phyloP scores from a whole-genome alignment of 2,113 vertebrate genomes.

The Cyprinodon tularosa region DNA sequence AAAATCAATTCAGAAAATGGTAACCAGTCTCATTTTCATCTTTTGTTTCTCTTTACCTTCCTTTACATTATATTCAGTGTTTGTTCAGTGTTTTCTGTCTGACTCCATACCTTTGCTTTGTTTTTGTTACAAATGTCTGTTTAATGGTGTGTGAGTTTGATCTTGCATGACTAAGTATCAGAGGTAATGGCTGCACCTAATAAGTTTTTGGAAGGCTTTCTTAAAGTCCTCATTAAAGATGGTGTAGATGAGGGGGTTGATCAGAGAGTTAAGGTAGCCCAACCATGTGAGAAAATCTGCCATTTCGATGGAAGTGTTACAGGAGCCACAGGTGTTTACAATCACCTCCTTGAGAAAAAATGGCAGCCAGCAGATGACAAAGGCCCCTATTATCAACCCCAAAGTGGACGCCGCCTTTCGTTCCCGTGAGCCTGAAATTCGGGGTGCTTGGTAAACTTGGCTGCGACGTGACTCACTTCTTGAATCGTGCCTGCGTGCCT shows the following conservation, averaged over 20 bases:
- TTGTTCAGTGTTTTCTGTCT: slow-evolving; percentile 15
- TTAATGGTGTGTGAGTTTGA: slow-evolving; percentile 15
- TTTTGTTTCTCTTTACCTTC: slow-evolving; percentile 29
- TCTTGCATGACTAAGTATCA: slow-evolving; percentile 61
- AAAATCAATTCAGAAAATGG: slow-evolving; percentile 35
- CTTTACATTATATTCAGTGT: slow-evolving; percentile 21
- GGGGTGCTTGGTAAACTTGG: slow-evolving; percentile 87
- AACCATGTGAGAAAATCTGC: slow-evolving; percentile 96
- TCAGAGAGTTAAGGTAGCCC: slow-evolving; percentile 97
- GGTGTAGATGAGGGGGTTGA: slow-evolving; percentile 98
- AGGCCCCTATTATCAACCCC: slow-evolving; percentile 95
- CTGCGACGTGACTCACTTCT: slow-evolving; percentile 82
- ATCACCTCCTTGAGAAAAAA: slow-evolving; percentile 98
- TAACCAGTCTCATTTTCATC: slow-evolving; percentile 14
- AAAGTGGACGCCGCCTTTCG: slow-evolving; percentile 92
- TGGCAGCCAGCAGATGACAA: slow-evolving; percentile 97
- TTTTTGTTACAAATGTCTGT: slow-evolving; percentile 3
- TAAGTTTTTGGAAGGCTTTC: slow-evolving; percentile 96
- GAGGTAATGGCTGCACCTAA: slow-evolving; percentile 86
- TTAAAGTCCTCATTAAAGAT: slow-evolving; percentile 99
- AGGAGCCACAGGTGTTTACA: slow-evolving; percentile 89
- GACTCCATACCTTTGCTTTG: slow-evolving; percentile 9
- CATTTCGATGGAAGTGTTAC: slow-evolving; percentile 88
- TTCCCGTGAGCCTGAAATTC: slow-evolving; percentile 92
- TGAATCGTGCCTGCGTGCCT: slow-evolving; percentile 79